phyloP scores from a whole-genome alignment of 2,888 invertebrate genomes.

The Geotrupes spiniger region DNA sequence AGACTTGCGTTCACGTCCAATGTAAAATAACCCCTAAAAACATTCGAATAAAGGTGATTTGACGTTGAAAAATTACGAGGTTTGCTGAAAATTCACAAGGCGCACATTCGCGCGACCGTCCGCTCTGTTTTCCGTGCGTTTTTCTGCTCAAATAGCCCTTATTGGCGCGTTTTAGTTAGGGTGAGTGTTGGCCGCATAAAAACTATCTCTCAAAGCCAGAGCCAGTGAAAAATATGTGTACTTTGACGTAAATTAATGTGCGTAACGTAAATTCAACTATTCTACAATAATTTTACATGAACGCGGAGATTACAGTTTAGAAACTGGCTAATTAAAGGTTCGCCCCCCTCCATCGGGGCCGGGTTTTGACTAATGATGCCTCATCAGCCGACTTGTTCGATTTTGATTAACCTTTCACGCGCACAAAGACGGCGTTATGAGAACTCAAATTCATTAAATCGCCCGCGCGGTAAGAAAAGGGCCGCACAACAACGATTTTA shows the following conservation, averaged over 20 bases:
- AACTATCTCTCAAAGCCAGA: constrained; percentile 52
- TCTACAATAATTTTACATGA: constrained; percentile 49
- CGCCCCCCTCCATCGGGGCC: constrained; percentile 18
- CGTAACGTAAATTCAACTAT: constrained; percentile 52
- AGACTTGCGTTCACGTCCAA: constrained; percentile 29
- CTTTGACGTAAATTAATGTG: constrained; percentile 54
- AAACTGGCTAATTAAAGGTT: constrained; percentile 41
- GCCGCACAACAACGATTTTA: neutral
- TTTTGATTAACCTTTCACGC: constrained; percentile 41
- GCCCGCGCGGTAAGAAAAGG: too few relatives aligned
- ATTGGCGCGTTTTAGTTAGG: constrained; percentile 37
- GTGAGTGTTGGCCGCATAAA: constrained; percentile 47
- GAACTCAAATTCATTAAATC: neutral
- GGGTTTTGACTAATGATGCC: constrained; percentile 34
- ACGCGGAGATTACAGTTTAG: constrained; percentile 42
- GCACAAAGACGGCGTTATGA: constrained; percentile 23
- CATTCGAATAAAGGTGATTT: constrained; percentile 45
- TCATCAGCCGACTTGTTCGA: constrained; percentile 44
- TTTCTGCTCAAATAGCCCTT: constrained; percentile 49
- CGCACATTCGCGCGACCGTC: constrained; percentile 43
- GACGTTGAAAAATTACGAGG: constrained; percentile 49
- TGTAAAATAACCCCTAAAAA: constrained; percentile 45
- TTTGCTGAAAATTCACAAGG: constrained; percentile 47
- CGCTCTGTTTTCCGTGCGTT: constrained; percentile 42
- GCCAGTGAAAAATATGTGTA: constrained; percentile 52